Conservation (phyloP, 92 coral and sea anemone species). For the Umimayanthus chanpuru region DNA sequence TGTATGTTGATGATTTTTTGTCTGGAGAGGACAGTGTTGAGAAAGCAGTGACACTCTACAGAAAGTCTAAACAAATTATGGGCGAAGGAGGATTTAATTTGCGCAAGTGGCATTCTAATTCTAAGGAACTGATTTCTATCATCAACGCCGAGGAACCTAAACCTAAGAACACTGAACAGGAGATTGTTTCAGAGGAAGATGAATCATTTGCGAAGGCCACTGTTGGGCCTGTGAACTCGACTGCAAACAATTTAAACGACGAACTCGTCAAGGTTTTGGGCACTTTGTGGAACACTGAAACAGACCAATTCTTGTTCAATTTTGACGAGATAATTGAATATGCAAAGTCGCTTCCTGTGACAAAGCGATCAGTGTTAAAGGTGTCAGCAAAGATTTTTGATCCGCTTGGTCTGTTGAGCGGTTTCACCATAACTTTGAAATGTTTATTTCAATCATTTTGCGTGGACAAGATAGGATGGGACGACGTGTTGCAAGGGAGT, state of each 20-base stretch:
- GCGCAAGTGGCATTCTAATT: constrained; percentile 54
- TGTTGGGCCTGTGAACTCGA: constrained; percentile 37
- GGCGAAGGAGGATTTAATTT: constrained; percentile 58
- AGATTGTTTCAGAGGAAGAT: constrained; percentile 43
- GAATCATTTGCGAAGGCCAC: constrained; percentile 49
- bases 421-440: constrained; percentile 66
- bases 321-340: constrained; percentile 48
- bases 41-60: constrained; percentile 49
- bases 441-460: constrained; percentile 72
- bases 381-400: constrained; percentile 72
- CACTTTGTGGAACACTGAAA: constrained; percentile 51
- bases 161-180: constrained; percentile 11
- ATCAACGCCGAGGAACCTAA: constrained; percentile 37
- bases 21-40: constrained; percentile 39
- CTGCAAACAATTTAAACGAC: constrained; percentile 26
- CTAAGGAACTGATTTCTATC: background rate
- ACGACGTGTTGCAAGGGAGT: constrained; percentile 56
- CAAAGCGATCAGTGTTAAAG: constrained; percentile 72
- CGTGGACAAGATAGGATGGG: constrained; percentile 65
- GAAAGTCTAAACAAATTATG: constrained; percentile 50
- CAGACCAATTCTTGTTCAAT: constrained; percentile 54
- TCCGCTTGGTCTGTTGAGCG: constrained; percentile 70
- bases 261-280: constrained; percentile 52
- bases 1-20: constrained; percentile 56
- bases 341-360: constrained; percentile 56